Base-by-base conservation (phyloP, 2,888 invertebrate genomes). In the Seladonia tumulorum region DNA sequence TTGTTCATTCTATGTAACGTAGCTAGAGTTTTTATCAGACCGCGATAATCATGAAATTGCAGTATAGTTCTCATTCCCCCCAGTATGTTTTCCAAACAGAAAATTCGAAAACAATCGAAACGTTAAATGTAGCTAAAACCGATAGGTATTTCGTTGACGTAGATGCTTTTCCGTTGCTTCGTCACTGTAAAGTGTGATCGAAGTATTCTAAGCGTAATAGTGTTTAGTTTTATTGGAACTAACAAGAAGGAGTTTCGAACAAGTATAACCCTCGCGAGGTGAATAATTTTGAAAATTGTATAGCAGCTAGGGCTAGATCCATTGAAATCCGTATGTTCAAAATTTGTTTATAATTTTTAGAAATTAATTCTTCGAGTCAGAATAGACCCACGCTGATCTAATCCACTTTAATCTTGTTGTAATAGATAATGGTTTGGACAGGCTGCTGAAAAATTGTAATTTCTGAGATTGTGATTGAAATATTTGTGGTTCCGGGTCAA, bases 1-100 rank as follows among this genome's bases (percentile, higher is more conserved):
- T 90, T 86, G 85, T 89, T 91, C 90, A 90, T 84, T 77, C 63
- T 90, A 88, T 81, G 63, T 85, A 86, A 88, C 63, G 80, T 89
- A 87, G 88, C 79, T 86, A 86, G 88, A 79, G 80, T 90, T 88
- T 86, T 87, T 14, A 90, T 88, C 78, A 70, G 85, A 86, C 84
- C 77, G 79, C 73, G 87, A 76, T 84, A 84, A 22, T 86, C 53
- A 75, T 25, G 35, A 47, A 78, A 74, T 85, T 83, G 73, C 76
- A 81, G 80, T 63, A 35, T 63, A 63, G 63, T 63, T 29, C 63
- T 63, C 63, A 63, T 63, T 8, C 57, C n/a, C 18, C n/a, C 57
- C 57, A 57, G n/a, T 57, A 57, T 57, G 12, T 57, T 57, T 57
- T n/a, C 57, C 57, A 57, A 57, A 57, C 57, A n/a, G 57, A 57